A percentile compares a stretch with the other conserved stretches of the same genome.
phyloP scores from a whole-genome alignment of 2,888 invertebrate genomes.

The Caenorhabditis uteleia region DNA sequence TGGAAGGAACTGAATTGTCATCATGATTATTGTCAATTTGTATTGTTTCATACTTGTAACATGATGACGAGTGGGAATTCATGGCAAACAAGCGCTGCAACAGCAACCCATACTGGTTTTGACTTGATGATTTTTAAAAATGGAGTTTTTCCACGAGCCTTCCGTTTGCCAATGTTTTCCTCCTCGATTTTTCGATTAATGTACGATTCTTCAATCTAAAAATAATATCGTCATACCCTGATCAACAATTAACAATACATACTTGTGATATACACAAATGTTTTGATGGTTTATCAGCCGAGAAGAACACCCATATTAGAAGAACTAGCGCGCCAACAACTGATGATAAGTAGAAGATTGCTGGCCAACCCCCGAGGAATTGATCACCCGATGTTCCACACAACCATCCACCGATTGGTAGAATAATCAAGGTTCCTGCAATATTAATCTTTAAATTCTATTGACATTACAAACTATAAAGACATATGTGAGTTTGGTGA shows the following conservation, averaged over 20 bases:
- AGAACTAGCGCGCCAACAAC: slow-evolving; percentile 56
- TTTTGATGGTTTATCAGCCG: slow-evolving; percentile 68
- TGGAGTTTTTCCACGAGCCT: slow-evolving; percentile 54
- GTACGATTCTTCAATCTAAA: slow-evolving; percentile 57
- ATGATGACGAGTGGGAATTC: slow-evolving; percentile 67
- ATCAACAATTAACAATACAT: neutral
- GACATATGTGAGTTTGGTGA: neutral
- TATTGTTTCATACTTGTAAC: slow-evolving; percentile 35
- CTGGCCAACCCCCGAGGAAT: slow-evolving; percentile 59
- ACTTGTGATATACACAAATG: slow-evolving; percentile 61
- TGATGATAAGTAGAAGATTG: slow-evolving; percentile 65
- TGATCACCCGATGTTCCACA: slow-evolving; percentile 46
- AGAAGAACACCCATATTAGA: slow-evolving; percentile 61
- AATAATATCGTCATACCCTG: neutral
- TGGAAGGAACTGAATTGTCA: slow-evolving; percentile 58
- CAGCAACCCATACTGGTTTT: slow-evolving; percentile 58
- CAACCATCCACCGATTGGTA: slow-evolving; percentile 62
- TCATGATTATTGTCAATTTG: neutral
- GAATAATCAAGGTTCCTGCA: slow-evolving; percentile 62
- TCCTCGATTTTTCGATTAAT: slow-evolving; percentile 62
- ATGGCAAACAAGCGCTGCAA: slow-evolving; percentile 66
- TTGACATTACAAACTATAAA: neutral
- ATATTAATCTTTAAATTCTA: neutral
- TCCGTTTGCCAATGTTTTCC: slow-evolving; percentile 64
- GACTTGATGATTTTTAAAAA: slow-evolving; percentile 57